These are phyloP conservation scores for Pica pica DNA, from an alignment of 2,113 vertebrate species.

Conservation along the genomic window DNA sequence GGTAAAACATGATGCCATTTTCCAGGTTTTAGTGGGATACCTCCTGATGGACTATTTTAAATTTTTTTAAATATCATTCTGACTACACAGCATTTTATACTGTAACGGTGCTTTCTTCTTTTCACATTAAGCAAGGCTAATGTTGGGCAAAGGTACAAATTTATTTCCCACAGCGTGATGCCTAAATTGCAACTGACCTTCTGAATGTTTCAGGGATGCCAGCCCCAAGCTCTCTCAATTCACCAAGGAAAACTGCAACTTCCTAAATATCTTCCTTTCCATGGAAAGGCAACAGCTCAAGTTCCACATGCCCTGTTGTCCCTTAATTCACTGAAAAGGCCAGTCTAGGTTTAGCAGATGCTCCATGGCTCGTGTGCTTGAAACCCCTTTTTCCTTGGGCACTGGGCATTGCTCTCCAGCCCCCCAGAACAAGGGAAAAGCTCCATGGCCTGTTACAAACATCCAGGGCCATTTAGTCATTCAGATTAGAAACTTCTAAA, in stretches of 20 bases:
- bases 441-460: background rate
- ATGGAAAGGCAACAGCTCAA: background rate
- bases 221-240: background rate
- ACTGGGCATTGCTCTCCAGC: background rate
- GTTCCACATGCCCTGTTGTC: background rate
- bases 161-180: background rate
- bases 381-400: background rate
- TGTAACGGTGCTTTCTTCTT: background rate
- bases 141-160: background rate
- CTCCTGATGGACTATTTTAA: background rate
- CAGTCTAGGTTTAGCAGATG: background rate
- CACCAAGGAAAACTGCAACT: background rate
- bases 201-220: background rate
- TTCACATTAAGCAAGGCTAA: background rate
- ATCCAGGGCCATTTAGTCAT: background rate
- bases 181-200: background rate
- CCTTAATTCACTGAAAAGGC: background rate
- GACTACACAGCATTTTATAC: background rate
- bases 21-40: background rate
- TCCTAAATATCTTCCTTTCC: background rate
- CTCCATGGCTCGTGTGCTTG: background rate
- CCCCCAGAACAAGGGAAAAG: background rate
- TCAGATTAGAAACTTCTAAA: background rate
- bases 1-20: background rate
- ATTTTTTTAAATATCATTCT: background rate